Conservation (phyloP, 2,888 invertebrate genomes). For the Xestia sexstrigata region DNA sequence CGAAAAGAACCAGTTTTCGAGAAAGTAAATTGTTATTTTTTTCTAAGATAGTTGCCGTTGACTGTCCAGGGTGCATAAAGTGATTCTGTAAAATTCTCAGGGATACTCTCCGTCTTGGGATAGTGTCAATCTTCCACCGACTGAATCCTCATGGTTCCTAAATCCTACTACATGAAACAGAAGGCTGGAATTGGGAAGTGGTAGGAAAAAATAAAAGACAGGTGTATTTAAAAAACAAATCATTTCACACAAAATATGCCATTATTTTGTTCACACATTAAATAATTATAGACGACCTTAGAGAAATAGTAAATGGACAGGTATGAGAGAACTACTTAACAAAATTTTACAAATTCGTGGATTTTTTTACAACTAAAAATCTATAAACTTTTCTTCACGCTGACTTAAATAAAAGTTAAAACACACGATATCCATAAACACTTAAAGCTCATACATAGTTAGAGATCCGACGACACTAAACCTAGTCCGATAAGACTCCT, state of each 20-base stretch:
- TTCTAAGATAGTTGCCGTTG: background rate
- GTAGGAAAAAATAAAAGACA: slow-evolving; percentile 27
- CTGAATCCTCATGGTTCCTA: background rate
- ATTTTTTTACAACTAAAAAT: slow-evolving; percentile 1
- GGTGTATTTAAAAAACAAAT: slow-evolving; percentile 9
- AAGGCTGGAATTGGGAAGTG: background rate
- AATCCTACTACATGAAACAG: background rate
- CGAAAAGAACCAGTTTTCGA: too few relatives aligned
- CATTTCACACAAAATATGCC: slow-evolving; percentile 29
- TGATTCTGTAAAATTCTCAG: background rate
- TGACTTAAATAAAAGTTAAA: background rate
- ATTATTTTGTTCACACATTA: slow-evolving; percentile 18
- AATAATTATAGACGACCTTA: slow-evolving; percentile 28
- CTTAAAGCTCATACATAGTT: slow-evolving; percentile 2
- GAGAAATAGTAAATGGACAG: slow-evolving; percentile 44
- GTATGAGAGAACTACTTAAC: slow-evolving; percentile 39
- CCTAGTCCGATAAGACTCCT: too few relatives aligned
- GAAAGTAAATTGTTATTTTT: too few relatives aligned
- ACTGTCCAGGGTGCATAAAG: background rate
- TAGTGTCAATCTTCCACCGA: background rate
- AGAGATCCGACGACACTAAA: background rate
- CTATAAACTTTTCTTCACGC: background rate
- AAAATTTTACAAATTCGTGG: slow-evolving; percentile 2
- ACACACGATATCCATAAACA: slow-evolving; percentile 3
- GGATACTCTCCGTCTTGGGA: background rate